Percentiles rank a stretch among this genome's conserved stretches.
These are phyloP conservation scores for Meandrusa payeni DNA, from an alignment of 2,888 invertebrate species.

Conservation along the genomic window DNA sequence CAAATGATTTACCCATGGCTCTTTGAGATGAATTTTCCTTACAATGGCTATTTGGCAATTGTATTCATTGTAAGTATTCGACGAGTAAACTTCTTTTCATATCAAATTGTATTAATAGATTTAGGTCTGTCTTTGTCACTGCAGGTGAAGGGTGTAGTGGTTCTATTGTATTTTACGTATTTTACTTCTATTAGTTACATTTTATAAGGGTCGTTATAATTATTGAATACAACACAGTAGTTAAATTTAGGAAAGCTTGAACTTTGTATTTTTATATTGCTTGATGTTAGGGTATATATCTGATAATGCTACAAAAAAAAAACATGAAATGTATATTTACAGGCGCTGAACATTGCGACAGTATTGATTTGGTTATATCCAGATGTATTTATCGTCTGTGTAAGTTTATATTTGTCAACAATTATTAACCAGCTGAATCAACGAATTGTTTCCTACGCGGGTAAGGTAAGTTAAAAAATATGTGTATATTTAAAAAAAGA, in stretches of 20 bases:
- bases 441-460: constrained; percentile 41
- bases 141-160: no score
- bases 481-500: not conserved
- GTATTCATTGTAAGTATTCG: constrained; percentile 9
- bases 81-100: no score
- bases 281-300: no score
- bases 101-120: no score
- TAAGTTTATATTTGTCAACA: constrained; percentile 83
- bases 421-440: constrained; percentile 82
- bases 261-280: no score
- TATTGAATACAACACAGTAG: no score
- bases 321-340: constrained; percentile 32
- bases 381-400: constrained; percentile 84
- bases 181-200: no score
- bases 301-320: no score
- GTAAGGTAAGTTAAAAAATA: constrained; percentile 42
- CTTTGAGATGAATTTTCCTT: constrained; percentile 11
- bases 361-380: constrained; percentile 86
- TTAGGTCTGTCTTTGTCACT: no score
- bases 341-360: constrained; percentile 71
- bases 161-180: no score
- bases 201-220: no score
- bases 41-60: not conserved
- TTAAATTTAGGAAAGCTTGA: no score
- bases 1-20: constrained; percentile 8